Conservation (phyloP, 64 coral and sea anemone species). For the Stylophora pistillata region DNA sequence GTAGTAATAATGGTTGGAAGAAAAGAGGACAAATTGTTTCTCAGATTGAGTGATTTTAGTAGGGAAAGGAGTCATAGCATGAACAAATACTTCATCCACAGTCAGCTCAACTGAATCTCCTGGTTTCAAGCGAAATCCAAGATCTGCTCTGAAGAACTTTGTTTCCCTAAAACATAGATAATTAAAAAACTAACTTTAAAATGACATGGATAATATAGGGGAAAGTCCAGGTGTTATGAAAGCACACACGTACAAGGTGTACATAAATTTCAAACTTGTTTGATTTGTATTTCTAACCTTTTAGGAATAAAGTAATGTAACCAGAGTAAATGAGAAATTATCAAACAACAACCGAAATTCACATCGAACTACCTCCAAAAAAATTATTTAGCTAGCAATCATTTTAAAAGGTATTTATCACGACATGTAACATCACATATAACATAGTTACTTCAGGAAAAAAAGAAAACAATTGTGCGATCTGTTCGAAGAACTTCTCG, state of each 20-base stretch:
- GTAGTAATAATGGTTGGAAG: slow-evolving; percentile 92
- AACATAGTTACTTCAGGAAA: no score
- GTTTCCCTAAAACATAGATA: slow-evolving; percentile 57
- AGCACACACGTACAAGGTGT: background rate
- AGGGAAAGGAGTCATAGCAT: slow-evolving; percentile 89
- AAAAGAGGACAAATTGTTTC: slow-evolving; percentile 90
- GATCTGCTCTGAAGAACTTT: slow-evolving; percentile 59
- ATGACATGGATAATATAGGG: background rate
- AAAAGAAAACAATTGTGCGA: no score
- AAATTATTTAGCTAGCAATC: no score
- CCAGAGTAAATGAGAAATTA: no score
- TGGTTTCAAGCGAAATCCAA: slow-evolving; percentile 56
- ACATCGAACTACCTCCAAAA: no score
- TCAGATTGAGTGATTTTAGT: slow-evolving; percentile 87
- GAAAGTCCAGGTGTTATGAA: background rate
- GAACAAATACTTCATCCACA: slow-evolving; percentile 87
- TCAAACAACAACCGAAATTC: no score
- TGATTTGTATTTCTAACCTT: no score
- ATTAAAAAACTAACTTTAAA: background rate
- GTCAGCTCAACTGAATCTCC: slow-evolving; percentile 63
- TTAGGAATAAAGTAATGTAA: no score
- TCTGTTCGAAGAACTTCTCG: no score
- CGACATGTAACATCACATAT: no score
- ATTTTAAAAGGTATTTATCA: no score
- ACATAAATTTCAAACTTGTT: no score